Evolutionary conservation across 2,113 vertebrate genomes (phyloP), one percentile per base, ranked within the genome.

Genomic region (Mobula hypostoma): DNA sequence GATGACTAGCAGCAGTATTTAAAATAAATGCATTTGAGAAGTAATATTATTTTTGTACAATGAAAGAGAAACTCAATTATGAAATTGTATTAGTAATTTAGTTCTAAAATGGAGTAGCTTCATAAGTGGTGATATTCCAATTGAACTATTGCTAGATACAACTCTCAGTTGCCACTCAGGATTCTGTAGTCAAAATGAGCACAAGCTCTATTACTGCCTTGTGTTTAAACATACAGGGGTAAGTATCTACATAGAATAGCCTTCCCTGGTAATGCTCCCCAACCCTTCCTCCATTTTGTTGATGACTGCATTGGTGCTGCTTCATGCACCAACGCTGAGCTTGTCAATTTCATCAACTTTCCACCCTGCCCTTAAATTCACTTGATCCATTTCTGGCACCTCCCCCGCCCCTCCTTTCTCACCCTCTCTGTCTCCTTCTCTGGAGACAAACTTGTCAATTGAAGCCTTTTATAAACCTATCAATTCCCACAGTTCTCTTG

Each of bases 1-100:
- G 29, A 88, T 66, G 85, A 88, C 61, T 88, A 66, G 85, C 61
- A 66, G 58, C 85, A 19, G 29, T 88, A 88, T 66, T 66, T 88
- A 66, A 88, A 88, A 88, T 88, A 88, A n/a, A 88, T 66, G 85
- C 61, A 88, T 66, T 88, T 66, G 11, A 63, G 58, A 88, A 88
- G 58, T 63, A 63, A n/a, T 63, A 77, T 77, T 77, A 77, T 77
- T 77, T 88, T 88, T 88, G 29, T 32, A n/a, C 14, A 63, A 66
- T 88, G 58, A n/a, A 19, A 2, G 24, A 66, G 1, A 17, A 88
- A n/a, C 58, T 88, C 58, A 88, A 63, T 88, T 66, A 88, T 88
- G 63, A 88, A 85, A 88, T 63, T 63, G 85, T 58, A 63, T 66
- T 29, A 66, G 27, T 88, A 63, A 88, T 63, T 66, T 88, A 66